A percentile compares a stretch with the other conserved stretches of the same genome.
These are phyloP conservation scores for Hemaris fuciformis DNA, from an alignment of 2,888 invertebrate genomes.

Conservation along the genomic window DNA sequence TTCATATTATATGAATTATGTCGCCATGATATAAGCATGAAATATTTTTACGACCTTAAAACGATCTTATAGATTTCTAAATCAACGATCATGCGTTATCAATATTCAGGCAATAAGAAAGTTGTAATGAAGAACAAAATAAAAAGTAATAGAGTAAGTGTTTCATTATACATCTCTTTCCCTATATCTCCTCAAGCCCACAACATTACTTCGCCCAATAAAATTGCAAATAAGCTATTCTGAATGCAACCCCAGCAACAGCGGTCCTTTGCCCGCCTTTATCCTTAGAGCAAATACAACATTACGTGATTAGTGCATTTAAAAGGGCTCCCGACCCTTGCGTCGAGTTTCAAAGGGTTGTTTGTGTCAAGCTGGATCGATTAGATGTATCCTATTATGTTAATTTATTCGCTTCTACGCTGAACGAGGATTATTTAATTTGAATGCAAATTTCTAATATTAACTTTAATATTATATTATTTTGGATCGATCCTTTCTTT, in stretches of 20 bases:
- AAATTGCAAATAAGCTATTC: slow-evolving; percentile 30
- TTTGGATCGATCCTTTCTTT: too few relatives aligned
- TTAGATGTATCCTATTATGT: background rate
- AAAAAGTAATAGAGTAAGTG: too few relatives aligned
- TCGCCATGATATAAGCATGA: too few relatives aligned
- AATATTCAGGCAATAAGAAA: too few relatives aligned
- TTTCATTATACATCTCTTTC: too few relatives aligned
- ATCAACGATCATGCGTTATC: too few relatives aligned
- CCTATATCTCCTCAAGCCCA: too few relatives aligned
- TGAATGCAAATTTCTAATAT: background rate
- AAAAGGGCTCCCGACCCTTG: slow-evolving; percentile 52
- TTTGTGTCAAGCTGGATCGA: background rate
- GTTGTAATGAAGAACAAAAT: too few relatives aligned
- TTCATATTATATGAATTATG: too few relatives aligned
- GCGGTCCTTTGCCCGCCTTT: slow-evolving; percentile 45
- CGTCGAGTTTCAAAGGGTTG: slow-evolving; percentile 19
- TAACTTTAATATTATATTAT: background rate
- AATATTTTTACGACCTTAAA: too few relatives aligned
- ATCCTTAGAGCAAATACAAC: slow-evolving; percentile 54
- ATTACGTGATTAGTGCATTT: slow-evolving; percentile 63
- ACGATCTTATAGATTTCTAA: too few relatives aligned
- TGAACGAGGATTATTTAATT: background rate
- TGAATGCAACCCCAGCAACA: slow-evolving; percentile 26
- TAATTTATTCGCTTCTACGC: background rate
- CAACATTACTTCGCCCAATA: slow-evolving; percentile 27